These are phyloP conservation scores for Dendrocopos noguchii DNA, from an alignment of 2,113 vertebrate genomes.

Conservation along the genomic window DNA sequence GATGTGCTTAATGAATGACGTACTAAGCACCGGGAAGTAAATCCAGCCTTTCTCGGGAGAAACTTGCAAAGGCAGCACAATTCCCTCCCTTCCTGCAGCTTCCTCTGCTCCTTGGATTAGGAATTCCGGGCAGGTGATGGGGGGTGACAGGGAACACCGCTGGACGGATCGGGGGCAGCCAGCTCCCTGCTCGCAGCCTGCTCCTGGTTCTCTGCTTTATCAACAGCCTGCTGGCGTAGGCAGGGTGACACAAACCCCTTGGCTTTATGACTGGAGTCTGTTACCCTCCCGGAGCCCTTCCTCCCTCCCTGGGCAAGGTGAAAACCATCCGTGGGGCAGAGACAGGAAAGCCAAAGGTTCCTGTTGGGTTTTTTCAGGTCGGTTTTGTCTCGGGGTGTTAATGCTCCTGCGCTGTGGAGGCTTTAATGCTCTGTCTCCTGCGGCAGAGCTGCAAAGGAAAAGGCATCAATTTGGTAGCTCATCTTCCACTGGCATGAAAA, in stretches of 20 bases:
- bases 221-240: neutral
- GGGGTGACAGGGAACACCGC: neutral
- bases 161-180: neutral
- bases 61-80: neutral
- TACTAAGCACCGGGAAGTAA: neutral
- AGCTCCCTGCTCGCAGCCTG: neutral
- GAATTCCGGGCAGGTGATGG: constrained; percentile 3
- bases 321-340: neutral
- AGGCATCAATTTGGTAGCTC: neutral
- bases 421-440: neutral
- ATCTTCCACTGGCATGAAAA: accelerated
- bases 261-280: neutral
- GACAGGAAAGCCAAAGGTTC: neutral
- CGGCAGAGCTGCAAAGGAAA: neutral
- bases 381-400: neutral
- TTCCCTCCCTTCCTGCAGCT: neutral
- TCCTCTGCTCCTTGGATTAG: neutral
- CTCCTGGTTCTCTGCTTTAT: neutral
- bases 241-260: neutral
- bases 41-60: neutral
- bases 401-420: neutral
- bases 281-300: neutral
- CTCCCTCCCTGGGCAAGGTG: neutral
- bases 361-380: neutral
- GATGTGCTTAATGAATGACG: constrained; percentile 2